A percentile compares a stretch with the other conserved stretches of the same genome.
phyloP scores from a whole-genome alignment of 2,113 vertebrate genomes.

The Myotis lucifugus region DNA sequence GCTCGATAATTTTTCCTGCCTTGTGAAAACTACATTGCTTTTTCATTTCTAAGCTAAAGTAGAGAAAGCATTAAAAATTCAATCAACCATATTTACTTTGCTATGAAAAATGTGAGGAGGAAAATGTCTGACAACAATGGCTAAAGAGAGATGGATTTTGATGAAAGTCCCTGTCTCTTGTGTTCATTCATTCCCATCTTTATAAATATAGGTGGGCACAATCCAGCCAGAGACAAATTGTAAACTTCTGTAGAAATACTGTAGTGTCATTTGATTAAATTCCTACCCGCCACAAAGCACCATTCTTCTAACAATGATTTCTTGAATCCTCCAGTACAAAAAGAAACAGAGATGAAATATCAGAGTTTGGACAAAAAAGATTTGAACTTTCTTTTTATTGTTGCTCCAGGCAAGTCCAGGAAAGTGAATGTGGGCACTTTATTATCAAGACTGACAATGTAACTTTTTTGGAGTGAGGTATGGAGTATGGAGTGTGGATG shows the following conservation, averaged over 20 bases:
- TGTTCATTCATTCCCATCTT: conserved; percentile 37
- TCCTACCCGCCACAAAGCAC: not conserved
- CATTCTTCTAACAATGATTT: conserved; percentile 20
- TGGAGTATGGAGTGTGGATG: not conserved
- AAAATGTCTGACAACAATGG: conserved; percentile 1
- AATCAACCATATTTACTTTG: conserved; percentile 27
- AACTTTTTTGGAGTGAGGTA: not conserved
- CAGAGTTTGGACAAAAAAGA: not conserved
- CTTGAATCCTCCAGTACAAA: not conserved
- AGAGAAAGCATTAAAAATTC: not conserved
- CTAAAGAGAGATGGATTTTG: not conserved
- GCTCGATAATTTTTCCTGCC: not conserved
- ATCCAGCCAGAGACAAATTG: conserved; percentile 24
- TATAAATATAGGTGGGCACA: conserved; percentile 21
- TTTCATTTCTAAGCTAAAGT: conserved; percentile 16
- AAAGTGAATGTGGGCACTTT: not conserved
- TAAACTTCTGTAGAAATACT: conserved; percentile 9
- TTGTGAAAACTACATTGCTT: not conserved
- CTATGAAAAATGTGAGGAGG: conserved; percentile 8
- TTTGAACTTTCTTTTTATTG: conserved; percentile 4
- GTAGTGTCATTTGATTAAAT: conserved; percentile 1
- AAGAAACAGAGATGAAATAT: conserved; percentile 17
- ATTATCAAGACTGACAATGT: not conserved
- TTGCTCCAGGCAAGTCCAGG: not conserved
- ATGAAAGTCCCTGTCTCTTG: not conserved